Base-by-base conservation (phyloP, 1,140 invertebrate genomes). In the Euwallacea fornicatus region DNA sequence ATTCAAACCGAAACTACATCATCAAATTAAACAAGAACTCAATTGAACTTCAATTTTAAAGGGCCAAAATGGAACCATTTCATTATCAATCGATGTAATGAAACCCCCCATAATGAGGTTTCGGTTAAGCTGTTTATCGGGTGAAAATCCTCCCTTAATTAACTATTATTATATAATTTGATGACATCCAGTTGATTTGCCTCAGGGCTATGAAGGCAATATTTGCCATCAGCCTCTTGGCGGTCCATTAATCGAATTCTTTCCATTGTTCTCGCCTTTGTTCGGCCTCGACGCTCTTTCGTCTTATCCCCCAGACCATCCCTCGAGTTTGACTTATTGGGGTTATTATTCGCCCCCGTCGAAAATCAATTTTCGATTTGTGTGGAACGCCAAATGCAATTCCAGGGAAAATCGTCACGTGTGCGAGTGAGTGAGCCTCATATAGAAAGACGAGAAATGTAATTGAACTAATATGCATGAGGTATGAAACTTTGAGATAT, bases 291-390 rank as follows among this genome's bases (percentile, higher is more conserved):
- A 11, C 46, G 13, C 46, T 50, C 13, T 13, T 13, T 11, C 13
- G 9, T 50, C 13, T 11, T 50, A 10, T 13, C 9, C 13, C 46
- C 46, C 46, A 6, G 46, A 11, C 46, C 46, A 50, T 50, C 46
- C 13, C 13, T 13, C 9, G 46, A 50, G 46, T 50, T 50, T 50
- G 46, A 50, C 46, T 50, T 50, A 50, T 50, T 50, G 46, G 46
- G 9, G 46, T 50, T 50, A 50, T 50, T 50, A 50, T 50, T 50
- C 46, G 46, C 46, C 46, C 9, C 46, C 46, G 13, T 50, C 46
- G 46, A n/a, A 69, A 43, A 69, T 69, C 67, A 42, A 62, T 62
- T 58, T 62, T 7, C 46, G 46, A 50, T 50, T 50, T 50, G 46
- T 33, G 21, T 50, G 46, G 46, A 50, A 50, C 46, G 46, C 13